Percentiles rank a stretch among this genome's conserved stretches.
These are phyloP conservation scores for Erethizon dorsatum DNA, from an alignment of 2,797 vertebrate genomes.

Conservation along the genomic window DNA sequence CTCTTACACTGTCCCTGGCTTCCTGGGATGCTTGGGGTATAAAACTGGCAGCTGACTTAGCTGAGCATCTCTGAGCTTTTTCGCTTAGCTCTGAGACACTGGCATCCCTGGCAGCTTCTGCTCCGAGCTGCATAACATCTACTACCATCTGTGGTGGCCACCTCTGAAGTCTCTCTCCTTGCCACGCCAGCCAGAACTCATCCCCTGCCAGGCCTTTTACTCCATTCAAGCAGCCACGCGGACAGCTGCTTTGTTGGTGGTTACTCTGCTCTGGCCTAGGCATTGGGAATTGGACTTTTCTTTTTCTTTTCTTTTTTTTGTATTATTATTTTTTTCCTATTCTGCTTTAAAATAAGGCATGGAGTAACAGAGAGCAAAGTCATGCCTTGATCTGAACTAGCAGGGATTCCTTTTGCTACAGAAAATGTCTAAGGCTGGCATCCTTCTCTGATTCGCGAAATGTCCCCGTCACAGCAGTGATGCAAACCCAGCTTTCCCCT, in stretches of 20 bases:
- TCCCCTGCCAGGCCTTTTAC: slow-evolving; percentile 69
- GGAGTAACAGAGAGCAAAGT: not conserved
- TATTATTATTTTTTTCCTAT: not conserved
- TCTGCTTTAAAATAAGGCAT: slow-evolving; percentile 40
- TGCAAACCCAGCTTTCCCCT: not conserved
- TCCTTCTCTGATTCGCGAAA: slow-evolving; percentile 30
- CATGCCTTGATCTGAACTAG: not conserved
- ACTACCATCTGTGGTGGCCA: slow-evolving; percentile 70
- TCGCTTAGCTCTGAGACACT: slow-evolving; percentile 36
- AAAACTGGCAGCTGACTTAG: slow-evolving; percentile 24
- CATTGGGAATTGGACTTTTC: not conserved
- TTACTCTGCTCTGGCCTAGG: not conserved
- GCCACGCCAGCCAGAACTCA: slow-evolving; percentile 62
- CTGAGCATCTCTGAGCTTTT: slow-evolving; percentile 25
- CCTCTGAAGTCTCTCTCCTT: slow-evolving; percentile 74
- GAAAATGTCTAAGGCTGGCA: not conserved
- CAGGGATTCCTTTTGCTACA: not conserved
- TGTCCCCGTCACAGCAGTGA: not conserved
- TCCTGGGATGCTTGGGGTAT: not conserved
- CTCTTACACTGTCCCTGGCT: not conserved
- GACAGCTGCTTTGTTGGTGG: slow-evolving; percentile 66
- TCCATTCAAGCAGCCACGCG: slow-evolving; percentile 50
- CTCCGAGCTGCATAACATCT: slow-evolving; percentile 55
- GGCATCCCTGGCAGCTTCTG: slow-evolving; percentile 61
- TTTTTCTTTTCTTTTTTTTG: not conserved